Conservation (phyloP, 2,888 invertebrate genomes). For the Aricia artaxerxes region DNA sequence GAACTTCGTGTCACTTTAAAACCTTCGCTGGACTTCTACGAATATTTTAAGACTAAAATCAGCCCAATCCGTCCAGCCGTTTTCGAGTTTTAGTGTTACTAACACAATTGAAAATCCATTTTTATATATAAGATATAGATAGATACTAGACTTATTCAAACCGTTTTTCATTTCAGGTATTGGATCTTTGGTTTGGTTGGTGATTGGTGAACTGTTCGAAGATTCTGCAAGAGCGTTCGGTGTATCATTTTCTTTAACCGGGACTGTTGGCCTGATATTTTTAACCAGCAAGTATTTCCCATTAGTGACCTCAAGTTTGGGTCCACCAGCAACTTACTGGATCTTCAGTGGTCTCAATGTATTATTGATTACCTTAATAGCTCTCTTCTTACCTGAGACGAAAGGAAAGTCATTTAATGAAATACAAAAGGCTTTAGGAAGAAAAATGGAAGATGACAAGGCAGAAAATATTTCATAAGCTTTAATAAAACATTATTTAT, state of each 20-base stretch:
- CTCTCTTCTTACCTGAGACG: constrained; percentile 46
- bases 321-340: constrained; percentile 45
- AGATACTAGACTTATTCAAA: background rate
- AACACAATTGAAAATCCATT: no score
- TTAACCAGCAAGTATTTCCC: constrained; percentile 44
- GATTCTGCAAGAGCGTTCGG: constrained; percentile 45
- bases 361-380: constrained; percentile 39
- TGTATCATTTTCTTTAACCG: constrained; percentile 38
- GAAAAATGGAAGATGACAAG: background rate
- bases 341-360: constrained; percentile 38
- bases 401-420: constrained; percentile 45
- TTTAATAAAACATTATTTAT: background rate
- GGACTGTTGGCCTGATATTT: constrained; percentile 40
- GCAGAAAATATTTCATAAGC: background rate
- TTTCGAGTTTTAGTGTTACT: no score
- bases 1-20: no score
- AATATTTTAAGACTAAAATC: no score
- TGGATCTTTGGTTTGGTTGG: constrained; percentile 43
- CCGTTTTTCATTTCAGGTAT: constrained; percentile 29
- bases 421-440: constrained; percentile 42
- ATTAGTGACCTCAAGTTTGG: constrained; percentile 38
- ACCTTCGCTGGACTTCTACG: no score
- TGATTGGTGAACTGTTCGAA: constrained; percentile 46
- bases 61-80: no score
- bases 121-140: no score